Percentiles rank a stretch among this genome's conserved stretches.
Evolutionary conservation across 2,797 vertebrate species (phyloP).

Genomic region (Centroberyx gerrardi): DNA sequence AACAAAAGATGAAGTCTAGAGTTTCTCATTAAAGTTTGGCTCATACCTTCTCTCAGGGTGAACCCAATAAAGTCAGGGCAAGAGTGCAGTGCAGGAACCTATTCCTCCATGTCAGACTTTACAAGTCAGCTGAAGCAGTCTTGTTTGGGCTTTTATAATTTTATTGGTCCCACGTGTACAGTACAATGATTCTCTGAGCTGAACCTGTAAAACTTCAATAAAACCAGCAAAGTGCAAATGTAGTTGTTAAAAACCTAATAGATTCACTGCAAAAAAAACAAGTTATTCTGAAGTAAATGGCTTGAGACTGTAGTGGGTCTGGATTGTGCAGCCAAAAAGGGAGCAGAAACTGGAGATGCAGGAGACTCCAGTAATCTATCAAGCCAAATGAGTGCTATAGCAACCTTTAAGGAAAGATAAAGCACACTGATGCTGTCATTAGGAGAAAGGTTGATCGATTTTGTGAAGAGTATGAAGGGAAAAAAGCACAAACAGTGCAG

Average conservation of each 20-base stretch:
- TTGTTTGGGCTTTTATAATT: background rate
- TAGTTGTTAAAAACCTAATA: background rate
- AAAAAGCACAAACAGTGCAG: constrained; percentile 25
- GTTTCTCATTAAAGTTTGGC: constrained; percentile 24
- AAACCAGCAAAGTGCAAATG: background rate
- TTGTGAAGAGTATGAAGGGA: constrained; percentile 43
- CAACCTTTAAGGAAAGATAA: constrained; percentile 42
- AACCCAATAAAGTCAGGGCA: constrained; percentile 32
- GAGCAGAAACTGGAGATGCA: constrained; percentile 19
- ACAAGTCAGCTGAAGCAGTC: background rate
- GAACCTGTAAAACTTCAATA: too few species aligned
- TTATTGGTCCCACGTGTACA: background rate
- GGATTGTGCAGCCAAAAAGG: constrained; percentile 2
- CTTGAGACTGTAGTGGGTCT: constrained; percentile 6
- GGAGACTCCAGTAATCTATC: constrained; percentile 23
- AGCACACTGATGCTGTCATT: constrained; percentile 38
- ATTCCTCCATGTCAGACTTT: background rate
- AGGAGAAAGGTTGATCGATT: constrained; percentile 55
- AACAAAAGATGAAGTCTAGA: constrained; percentile 2
- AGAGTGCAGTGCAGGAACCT: background rate
- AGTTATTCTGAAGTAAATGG: background rate
- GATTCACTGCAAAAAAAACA: background rate
- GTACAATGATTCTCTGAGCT: too few species aligned
- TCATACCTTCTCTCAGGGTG: constrained; percentile 14
- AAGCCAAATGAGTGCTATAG: constrained; percentile 39